These are phyloP conservation scores for Allolobophora icterica DNA, from an alignment of 2,888 invertebrate genomes.

Conservation along the genomic window DNA sequence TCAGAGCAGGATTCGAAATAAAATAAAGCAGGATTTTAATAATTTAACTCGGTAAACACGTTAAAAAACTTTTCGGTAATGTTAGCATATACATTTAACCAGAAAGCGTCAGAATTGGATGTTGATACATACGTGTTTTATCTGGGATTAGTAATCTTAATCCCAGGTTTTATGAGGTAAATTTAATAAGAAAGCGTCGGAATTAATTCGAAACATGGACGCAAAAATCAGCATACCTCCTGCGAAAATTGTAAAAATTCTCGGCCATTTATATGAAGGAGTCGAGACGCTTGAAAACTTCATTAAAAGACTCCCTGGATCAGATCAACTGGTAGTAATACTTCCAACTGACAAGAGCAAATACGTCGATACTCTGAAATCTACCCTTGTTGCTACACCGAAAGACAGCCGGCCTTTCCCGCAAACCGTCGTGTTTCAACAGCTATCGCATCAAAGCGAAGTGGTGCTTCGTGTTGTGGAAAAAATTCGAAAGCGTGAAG, in stretches of 20 bases:
- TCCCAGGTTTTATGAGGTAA: no score
- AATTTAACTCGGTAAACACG: not conserved
- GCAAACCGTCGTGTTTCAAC: not conserved
- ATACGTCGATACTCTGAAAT: not conserved
- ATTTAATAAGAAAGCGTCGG: not conserved
- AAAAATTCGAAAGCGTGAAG: not conserved
- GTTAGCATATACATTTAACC: not conserved
- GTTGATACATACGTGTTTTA: no score
- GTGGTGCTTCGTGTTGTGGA: not conserved
- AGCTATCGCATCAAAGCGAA: not conserved
- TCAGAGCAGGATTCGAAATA: not conserved
- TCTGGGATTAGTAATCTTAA: no score
- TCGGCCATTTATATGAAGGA: not conserved
- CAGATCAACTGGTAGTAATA: not conserved
- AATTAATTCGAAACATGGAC: not conserved
- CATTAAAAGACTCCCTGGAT: not conserved
- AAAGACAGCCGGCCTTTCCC: slow-evolving; percentile 1
- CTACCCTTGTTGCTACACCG: not conserved
- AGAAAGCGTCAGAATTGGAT: not conserved
- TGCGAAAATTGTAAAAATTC: not conserved
- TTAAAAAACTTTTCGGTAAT: not conserved
- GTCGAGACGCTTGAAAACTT: slow-evolving; percentile 9
- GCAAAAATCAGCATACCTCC: not conserved
- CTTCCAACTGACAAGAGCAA: slow-evolving; percentile 2
- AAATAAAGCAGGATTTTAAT: not conserved